A percentile compares a stretch with the other conserved stretches of the same genome.
These are phyloP conservation scores for Cyclura pinguis DNA, from an alignment of 2,797 vertebrate genomes.

Conservation along the genomic window DNA sequence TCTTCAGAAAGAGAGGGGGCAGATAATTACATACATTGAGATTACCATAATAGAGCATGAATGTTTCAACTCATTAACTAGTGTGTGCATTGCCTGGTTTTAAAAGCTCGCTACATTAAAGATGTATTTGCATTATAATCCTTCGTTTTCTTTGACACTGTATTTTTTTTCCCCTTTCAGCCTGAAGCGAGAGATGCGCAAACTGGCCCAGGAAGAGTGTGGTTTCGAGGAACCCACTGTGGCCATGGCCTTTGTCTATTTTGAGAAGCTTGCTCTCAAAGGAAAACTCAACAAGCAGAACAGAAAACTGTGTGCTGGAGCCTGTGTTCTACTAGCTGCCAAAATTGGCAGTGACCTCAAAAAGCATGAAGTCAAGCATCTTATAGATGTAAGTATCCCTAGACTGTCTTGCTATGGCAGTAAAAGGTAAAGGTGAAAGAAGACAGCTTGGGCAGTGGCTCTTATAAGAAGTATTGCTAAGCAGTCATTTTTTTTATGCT, in stretches of 20 bases:
- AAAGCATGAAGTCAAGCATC: slow-evolving; percentile 96
- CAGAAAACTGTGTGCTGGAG: slow-evolving; percentile 96
- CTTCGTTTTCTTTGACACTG: neutral
- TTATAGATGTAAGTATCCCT: slow-evolving; percentile 91
- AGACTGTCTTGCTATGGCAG: slow-evolving; percentile 3
- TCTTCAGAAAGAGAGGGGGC: neutral
- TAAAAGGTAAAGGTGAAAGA: neutral
- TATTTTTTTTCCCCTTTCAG: slow-evolving; percentile 76
- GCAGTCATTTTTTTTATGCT: neutral
- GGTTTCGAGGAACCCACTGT: slow-evolving; percentile 96
- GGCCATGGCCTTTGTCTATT: slow-evolving; percentile 99
- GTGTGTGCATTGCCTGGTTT: neutral
- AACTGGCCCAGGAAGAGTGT: slow-evolving; percentile 95
- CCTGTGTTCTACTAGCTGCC: slow-evolving; percentile 94
- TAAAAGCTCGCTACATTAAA: neutral
- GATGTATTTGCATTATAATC: neutral
- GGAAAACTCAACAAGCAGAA: slow-evolving; percentile 99
- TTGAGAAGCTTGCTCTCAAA: slow-evolving; percentile 97
- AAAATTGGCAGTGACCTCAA: slow-evolving; percentile 97
- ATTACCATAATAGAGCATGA: slow-evolving; percentile 10
- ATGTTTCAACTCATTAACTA: neutral
- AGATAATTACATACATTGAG: neutral
- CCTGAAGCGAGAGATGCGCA: slow-evolving; percentile 96
- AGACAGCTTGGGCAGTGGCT: neutral
- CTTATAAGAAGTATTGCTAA: neutral